Evolutionary conservation across 2,888 invertebrate species (phyloP).

Genomic region (Dichetophora obliterata): DNA sequence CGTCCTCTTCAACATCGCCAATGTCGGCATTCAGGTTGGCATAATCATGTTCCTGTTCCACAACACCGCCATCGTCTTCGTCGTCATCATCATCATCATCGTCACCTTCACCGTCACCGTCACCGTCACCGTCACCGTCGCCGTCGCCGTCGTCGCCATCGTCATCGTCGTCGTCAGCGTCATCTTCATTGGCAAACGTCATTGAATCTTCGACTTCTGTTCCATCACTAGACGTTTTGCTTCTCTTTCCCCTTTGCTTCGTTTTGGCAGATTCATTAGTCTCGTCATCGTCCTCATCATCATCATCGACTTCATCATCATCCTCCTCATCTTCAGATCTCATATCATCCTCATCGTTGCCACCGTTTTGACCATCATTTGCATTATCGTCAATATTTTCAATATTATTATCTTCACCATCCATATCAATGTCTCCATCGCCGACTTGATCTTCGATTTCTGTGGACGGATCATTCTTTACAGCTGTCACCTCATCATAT

Average conservation of each 20-base stretch:
- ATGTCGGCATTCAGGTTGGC: not conserved
- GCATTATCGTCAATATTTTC: slow-evolving; percentile 37
- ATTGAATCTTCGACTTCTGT: slow-evolving; percentile 17
- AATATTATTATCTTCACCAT: slow-evolving; percentile 43
- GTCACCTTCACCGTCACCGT: not conserved
- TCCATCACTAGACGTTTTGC: slow-evolving; percentile 48
- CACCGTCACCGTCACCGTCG: too few species aligned
- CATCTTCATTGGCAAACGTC: slow-evolving; percentile 2
- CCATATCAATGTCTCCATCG: slow-evolving; percentile 48
- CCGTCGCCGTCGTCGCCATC: too few species aligned
- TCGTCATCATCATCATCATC: slow-evolving; percentile 16
- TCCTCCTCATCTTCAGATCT: slow-evolving; percentile 48
- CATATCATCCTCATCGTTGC: slow-evolving; percentile 47
- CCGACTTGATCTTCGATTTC: slow-evolving; percentile 45
- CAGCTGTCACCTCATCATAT: slow-evolving; percentile 8
- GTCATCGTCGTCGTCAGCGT: not conserved
- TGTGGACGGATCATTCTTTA: slow-evolving; percentile 24
- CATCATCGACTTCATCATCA: slow-evolving; percentile 46
- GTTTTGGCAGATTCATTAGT: slow-evolving; percentile 51
- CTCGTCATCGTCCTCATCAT: slow-evolving; percentile 43
- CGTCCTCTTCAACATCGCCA: slow-evolving; percentile 5
- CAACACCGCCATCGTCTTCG: slow-evolving; percentile 16
- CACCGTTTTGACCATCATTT: slow-evolving; percentile 48
- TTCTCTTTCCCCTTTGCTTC: slow-evolving; percentile 47
- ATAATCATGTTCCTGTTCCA: slow-evolving; percentile 2